Evolutionary conservation across 2,888 invertebrate genomes (phyloP).

Genomic region (Drymonia ruficornis): DNA sequence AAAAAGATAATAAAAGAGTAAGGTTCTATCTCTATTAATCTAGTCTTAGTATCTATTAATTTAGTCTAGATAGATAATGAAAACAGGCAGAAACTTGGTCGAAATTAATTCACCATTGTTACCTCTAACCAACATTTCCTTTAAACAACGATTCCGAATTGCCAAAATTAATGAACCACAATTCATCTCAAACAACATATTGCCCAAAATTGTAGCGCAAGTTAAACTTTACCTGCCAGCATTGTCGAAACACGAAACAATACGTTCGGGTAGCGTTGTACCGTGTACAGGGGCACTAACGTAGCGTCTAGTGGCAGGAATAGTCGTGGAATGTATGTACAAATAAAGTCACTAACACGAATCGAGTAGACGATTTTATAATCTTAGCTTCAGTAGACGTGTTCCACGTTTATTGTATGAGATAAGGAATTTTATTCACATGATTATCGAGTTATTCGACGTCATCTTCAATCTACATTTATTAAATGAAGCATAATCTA

Average conservation of each 20-base stretch:
- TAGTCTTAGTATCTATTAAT: no score
- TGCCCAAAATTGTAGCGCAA: neutral
- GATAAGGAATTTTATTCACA: neutral
- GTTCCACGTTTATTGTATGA: constrained; percentile 1
- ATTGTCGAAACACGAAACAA: constrained; percentile 1
- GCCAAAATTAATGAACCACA: neutral
- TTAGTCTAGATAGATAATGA: no score
- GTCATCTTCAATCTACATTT: no score
- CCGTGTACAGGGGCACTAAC: neutral
- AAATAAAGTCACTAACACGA: neutral
- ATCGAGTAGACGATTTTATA: neutral
- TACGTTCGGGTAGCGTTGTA: neutral
- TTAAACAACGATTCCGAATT: neutral
- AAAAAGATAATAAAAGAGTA: no score
- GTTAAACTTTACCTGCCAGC: neutral
- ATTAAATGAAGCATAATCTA: no score
- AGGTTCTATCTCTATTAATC: no score
- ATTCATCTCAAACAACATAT: neutral
- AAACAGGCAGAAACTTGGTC: no score
- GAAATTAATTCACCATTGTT: no score
- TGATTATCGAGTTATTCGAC: neutral
- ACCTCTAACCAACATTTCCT: no score
- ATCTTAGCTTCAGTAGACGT: neutral
- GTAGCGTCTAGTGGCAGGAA: neutral
- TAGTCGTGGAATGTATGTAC: neutral